Evolutionary conservation across 2,888 invertebrate genomes (phyloP).

Genomic region (Carcina quercana): DNA sequence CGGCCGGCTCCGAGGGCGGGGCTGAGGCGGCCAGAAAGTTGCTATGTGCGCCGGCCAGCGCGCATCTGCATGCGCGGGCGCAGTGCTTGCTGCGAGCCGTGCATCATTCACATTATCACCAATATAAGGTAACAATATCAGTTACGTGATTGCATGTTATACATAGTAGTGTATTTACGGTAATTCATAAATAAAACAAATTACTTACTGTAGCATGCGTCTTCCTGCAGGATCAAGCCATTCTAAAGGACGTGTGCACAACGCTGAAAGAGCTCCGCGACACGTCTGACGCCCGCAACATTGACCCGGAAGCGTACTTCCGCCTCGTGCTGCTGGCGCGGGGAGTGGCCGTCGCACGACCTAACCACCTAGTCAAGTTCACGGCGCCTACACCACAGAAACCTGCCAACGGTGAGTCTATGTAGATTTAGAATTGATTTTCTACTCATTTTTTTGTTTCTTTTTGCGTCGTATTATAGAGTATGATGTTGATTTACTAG

Average conservation of each 20-base stretch:
- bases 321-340: slow-evolving; percentile 88
- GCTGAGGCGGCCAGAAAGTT: slow-evolving; percentile 49
- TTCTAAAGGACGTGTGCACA: slow-evolving; percentile 83
- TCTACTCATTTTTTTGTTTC: no score
- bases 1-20: slow-evolving; percentile 41
- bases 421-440: background rate
- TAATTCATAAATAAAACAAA: no score
- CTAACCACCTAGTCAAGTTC: slow-evolving; percentile 80
- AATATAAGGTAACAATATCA: slow-evolving; percentile 86
- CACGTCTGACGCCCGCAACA: slow-evolving; percentile 76
- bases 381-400: slow-evolving; percentile 51
- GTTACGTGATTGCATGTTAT: no score
- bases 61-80: slow-evolving; percentile 69
- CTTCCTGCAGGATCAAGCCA: slow-evolving; percentile 91
- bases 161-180: no score
- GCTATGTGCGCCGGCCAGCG: slow-evolving; percentile 60
- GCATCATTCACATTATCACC: slow-evolving; percentile 85
- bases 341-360: slow-evolving; percentile 88
- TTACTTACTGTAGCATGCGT: no score
- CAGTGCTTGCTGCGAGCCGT: slow-evolving; percentile 89
- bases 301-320: slow-evolving; percentile 94
- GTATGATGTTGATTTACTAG: no score
- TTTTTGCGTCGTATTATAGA: no score
- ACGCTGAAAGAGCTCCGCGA: slow-evolving; percentile 79
- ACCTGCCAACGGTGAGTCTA: slow-evolving; percentile 39